phyloP scores from a whole-genome alignment of 2,888 invertebrate genomes.

The Pterostichus niger region DNA sequence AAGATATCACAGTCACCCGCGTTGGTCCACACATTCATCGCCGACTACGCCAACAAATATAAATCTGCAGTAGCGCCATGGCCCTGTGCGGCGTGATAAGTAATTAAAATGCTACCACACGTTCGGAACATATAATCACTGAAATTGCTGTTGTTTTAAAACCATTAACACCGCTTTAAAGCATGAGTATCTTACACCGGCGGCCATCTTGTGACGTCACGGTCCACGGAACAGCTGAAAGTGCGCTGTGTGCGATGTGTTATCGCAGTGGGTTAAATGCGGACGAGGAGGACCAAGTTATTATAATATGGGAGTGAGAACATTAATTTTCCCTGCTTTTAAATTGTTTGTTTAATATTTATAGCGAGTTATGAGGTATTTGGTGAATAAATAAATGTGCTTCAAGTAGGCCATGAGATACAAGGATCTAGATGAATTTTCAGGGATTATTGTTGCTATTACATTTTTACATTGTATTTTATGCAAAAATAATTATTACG shows the following conservation, averaged over 20 bases:
- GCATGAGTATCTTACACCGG: neutral
- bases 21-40: constrained; percentile 46
- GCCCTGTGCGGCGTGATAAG: constrained; percentile 49
- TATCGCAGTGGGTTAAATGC: constrained; percentile 6
- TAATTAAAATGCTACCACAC: constrained; percentile 65
- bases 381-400: neutral
- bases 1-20: neutral
- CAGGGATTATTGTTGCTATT: too few species aligned
- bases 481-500: too few species aligned
- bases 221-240: constrained; percentile 37
- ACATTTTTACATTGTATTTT: too few species aligned
- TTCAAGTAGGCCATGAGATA: neutral
- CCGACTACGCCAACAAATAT: constrained; percentile 61
- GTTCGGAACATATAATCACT: constrained; percentile 63
- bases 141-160: constrained; percentile 64
- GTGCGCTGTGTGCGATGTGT: constrained; percentile 10
- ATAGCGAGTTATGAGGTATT: constrained; percentile 26
- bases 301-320: neutral
- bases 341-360: constrained; percentile 35
- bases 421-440: neutral
- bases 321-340: constrained; percentile 11
- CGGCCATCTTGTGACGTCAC: constrained; percentile 33
- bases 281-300: neutral
- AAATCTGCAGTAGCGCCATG: constrained; percentile 34
- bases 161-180: constrained; percentile 49